A percentile compares a stretch with the other conserved stretches of the same genome.
These are phyloP conservation scores for Macrosiphum euphorbiae DNA, from an alignment of 2,888 invertebrate genomes.

Conservation along the genomic window DNA sequence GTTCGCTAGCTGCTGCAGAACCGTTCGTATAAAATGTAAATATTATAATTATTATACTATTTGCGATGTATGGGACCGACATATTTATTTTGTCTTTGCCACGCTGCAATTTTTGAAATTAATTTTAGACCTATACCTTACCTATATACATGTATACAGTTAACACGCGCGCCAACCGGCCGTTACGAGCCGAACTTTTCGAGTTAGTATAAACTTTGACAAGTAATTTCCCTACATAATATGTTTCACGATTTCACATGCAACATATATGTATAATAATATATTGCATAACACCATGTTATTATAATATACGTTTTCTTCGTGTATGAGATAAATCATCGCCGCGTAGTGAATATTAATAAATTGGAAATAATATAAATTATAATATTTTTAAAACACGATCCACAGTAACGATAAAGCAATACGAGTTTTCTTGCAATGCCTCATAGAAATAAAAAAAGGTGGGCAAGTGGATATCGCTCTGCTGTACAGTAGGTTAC, in stretches of 20 bases:
- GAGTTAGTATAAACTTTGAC: constrained; percentile 1
- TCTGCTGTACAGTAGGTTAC: too few relatives aligned
- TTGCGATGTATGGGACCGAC: not conserved
- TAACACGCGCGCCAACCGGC: not conserved
- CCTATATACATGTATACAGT: not conserved
- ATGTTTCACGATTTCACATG: not conserved
- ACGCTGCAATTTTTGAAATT: not conserved
- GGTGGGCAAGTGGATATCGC: too few relatives aligned
- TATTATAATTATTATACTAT: not conserved
- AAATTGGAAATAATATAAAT: not conserved
- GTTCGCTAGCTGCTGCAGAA: not conserved
- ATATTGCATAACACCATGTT: not conserved
- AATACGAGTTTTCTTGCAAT: not conserved
- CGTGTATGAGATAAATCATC: not conserved
- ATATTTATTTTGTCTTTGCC: not conserved
- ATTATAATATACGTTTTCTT: constrained; percentile 10
- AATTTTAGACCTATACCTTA: not conserved
- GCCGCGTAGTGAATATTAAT: not conserved
- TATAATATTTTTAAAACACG: not conserved
- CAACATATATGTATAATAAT: not conserved
- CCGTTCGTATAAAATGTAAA: not conserved
- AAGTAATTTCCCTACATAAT: not conserved
- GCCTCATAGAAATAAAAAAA: not conserved
- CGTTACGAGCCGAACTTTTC: constrained; percentile 2
- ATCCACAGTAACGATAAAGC: not conserved